Evolutionary conservation across 2,888 invertebrate genomes (phyloP).

Genomic region (Camptogramma bilineatum): DNA sequence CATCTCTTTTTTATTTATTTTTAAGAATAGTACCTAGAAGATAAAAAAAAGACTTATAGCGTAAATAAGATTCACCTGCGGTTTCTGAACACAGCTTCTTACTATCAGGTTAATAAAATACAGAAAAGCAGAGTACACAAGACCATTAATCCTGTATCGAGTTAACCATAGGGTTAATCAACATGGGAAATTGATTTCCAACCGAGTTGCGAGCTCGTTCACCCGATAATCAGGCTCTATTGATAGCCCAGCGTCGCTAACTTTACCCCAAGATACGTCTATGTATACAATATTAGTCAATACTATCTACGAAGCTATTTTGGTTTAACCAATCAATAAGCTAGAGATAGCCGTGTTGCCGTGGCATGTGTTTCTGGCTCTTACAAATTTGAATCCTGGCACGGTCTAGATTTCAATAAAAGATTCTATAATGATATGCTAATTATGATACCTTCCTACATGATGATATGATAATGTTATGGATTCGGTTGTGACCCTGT

Average conservation of each 20-base stretch:
- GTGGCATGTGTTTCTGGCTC: too few species aligned
- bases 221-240: constrained; percentile 30
- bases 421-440: too few species aligned
- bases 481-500: too few species aligned
- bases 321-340: background rate
- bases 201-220: constrained; percentile 12
- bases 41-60: too few species aligned
- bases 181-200: constrained; percentile 29
- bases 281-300: background rate
- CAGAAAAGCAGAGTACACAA: background rate
- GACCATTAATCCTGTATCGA: constrained; percentile 21
- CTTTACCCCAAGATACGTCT: constrained; percentile 8
- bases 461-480: too few species aligned
- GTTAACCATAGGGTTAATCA: constrained; percentile 28
- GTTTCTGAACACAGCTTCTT: background rate
- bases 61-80: too few species aligned
- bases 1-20: too few species aligned
- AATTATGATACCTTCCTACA: too few species aligned
- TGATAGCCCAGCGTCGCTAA: constrained; percentile 26
- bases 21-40: too few species aligned
- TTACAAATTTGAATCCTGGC: too few species aligned
- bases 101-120: background rate
- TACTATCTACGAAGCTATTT: background rate
- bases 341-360: too few species aligned
- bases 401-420: too few species aligned